A percentile compares a stretch with the other conserved stretches of the same genome.
phyloP scores from a whole-genome alignment of 2,888 invertebrate genomes.

The Leptopilina myrica region DNA sequence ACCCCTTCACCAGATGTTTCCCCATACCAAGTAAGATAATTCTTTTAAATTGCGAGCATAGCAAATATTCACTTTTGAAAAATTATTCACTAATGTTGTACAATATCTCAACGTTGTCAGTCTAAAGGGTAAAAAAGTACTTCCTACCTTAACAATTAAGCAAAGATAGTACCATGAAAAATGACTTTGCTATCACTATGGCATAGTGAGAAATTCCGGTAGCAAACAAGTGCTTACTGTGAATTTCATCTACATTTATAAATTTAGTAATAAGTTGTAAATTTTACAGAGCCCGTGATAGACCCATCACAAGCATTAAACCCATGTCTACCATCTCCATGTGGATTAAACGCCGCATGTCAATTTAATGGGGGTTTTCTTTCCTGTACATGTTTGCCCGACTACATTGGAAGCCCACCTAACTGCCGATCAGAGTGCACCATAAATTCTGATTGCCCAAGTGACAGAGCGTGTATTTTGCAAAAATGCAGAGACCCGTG shows the following conservation, averaged over 20 bases:
- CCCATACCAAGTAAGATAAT: slow-evolving; percentile 70
- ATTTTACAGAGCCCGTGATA: slow-evolving; percentile 48
- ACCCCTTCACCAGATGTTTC: slow-evolving; percentile 83
- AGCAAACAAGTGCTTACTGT: neutral
- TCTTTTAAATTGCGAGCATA: slow-evolving; percentile 21
- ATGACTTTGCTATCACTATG: neutral
- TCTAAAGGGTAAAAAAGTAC: slow-evolving; percentile 23
- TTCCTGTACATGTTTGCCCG: slow-evolving; percentile 85
- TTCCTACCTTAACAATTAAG: neutral
- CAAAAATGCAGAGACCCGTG: slow-evolving; percentile 87
- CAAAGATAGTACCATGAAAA: neutral
- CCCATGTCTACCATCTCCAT: slow-evolving; percentile 84
- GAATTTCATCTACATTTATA: neutral
- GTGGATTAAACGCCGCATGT: slow-evolving; percentile 87
- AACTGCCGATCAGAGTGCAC: slow-evolving; percentile 89
- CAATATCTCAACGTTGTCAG: slow-evolving; percentile 12
- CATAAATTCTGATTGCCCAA: slow-evolving; percentile 85
- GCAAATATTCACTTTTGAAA: neutral
- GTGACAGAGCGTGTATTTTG: slow-evolving; percentile 84
- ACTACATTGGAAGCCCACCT: slow-evolving; percentile 84
- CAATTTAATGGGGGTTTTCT: slow-evolving; percentile 83
- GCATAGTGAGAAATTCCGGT: neutral
- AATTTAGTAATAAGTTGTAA: neutral
- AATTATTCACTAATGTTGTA: neutral
- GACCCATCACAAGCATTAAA: slow-evolving; percentile 23